phyloP scores from a whole-genome alignment of 1,140 invertebrate genomes.

The Metopolophium dirhodum region DNA sequence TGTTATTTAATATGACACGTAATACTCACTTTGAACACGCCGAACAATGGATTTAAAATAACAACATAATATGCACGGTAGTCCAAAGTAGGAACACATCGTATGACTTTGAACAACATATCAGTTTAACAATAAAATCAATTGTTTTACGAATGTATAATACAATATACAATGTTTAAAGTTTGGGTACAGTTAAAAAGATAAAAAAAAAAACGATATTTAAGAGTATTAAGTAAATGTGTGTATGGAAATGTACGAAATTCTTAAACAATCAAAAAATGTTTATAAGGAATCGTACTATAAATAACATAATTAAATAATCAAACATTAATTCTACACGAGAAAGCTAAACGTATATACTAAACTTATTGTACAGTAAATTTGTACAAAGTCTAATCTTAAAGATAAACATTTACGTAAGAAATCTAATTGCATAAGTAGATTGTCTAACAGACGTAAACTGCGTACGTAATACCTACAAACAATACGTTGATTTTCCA shows the following conservation, averaged over 20 bases:
- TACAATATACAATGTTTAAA: neutral
- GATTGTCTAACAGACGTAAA: neutral
- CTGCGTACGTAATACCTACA: neutral
- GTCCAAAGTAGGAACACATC: neutral
- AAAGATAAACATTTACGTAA: neutral
- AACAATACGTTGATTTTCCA: neutral
- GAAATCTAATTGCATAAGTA: neutral
- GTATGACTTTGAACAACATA: neutral
- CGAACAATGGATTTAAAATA: neutral
- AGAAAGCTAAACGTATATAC: neutral
- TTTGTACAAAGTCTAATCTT: neutral
- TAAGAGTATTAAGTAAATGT: neutral
- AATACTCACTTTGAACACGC: neutral
- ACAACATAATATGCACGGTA: neutral
- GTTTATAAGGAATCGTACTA: neutral
- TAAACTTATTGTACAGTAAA: neutral
- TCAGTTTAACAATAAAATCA: neutral
- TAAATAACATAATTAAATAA: neutral
- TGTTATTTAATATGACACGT: neutral
- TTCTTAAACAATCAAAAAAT: neutral
- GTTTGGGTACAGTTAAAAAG: neutral
- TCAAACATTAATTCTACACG: neutral
- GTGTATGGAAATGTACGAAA: neutral
- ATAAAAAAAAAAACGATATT: neutral
- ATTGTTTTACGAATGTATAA: neutral